These are phyloP conservation scores for Caiman crocodilus DNA, from an alignment of 2,797 vertebrate genomes.

Conservation along the genomic window DNA sequence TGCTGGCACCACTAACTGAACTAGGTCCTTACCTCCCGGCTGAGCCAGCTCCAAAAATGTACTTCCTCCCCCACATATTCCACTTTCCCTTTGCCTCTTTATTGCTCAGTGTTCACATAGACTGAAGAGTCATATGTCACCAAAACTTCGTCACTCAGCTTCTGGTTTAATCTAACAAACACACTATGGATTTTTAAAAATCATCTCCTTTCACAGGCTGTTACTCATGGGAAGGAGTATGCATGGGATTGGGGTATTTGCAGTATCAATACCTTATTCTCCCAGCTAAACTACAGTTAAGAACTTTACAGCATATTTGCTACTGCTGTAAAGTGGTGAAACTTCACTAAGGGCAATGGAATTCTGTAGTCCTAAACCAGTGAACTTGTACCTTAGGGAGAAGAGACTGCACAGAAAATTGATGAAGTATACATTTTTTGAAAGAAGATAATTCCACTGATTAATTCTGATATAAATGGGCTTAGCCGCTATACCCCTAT, in stretches of 20 bases:
- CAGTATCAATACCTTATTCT: background rate
- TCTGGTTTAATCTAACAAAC: constrained; percentile 25
- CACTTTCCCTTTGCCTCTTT: background rate
- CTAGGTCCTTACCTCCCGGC: background rate
- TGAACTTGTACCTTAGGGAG: background rate
- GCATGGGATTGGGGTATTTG: background rate
- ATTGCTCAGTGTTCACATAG: background rate
- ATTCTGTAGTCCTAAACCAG: background rate
- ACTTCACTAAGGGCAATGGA: background rate
- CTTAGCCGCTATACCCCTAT: background rate
- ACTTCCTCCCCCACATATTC: background rate
- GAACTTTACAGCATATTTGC: background rate
- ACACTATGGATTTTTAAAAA: background rate
- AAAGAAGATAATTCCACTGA: background rate
- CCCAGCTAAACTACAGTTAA: background rate
- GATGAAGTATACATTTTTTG: background rate
- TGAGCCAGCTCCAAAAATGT: background rate
- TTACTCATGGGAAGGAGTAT: background rate
- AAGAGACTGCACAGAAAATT: background rate
- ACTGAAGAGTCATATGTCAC: constrained; percentile 9
- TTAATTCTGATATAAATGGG: background rate
- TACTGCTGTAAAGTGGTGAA: background rate
- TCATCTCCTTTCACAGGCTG: background rate
- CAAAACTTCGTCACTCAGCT: background rate
- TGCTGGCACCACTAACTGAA: background rate